Percentiles rank a stretch among this genome's conserved stretches.
Evolutionary conservation across 1,140 invertebrate species (phyloP).

Genomic region (Neotoxoptera formosana): DNA sequence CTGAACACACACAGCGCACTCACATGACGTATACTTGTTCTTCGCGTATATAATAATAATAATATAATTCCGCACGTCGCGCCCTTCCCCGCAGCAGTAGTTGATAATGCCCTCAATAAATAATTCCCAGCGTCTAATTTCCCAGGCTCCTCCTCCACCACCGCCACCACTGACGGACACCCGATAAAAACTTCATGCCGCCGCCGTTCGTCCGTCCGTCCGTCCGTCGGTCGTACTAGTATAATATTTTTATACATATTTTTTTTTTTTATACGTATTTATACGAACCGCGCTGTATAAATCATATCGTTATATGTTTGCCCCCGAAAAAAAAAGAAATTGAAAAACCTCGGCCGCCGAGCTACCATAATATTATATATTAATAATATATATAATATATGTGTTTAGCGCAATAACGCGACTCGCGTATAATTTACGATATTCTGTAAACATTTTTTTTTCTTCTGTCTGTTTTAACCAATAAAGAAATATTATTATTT

Average conservation of each 20-base stretch:
- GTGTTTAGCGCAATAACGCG: not conserved
- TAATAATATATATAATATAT: not conserved
- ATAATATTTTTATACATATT: not conserved
- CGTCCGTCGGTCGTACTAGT: not conserved
- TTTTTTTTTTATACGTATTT: not conserved
- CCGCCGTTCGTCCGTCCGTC: not conserved
- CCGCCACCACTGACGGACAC: not conserved
- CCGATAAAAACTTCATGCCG: conserved; percentile 28
- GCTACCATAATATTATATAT: not conserved
- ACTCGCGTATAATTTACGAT: not conserved
- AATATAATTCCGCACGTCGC: conserved; percentile 26
- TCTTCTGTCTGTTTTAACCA: not conserved
- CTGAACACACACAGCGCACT: too few relatives aligned
- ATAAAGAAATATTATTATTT: not conserved
- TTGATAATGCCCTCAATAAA: conserved; percentile 49
- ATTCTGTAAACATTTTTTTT: not conserved
- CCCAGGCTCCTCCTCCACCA: conserved; percentile 6
- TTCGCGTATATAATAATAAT: not conserved
- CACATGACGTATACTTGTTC: not conserved
- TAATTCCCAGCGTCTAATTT: conserved; percentile 51
- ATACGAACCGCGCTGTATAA: not conserved
- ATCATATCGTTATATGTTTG: conserved; percentile 18
- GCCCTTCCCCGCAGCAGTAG: conserved; percentile 12
- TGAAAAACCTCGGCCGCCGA: not conserved
- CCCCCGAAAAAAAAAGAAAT: not conserved